Conservation (phyloP, 2,797 vertebrate species). For the Odontamblyopus lacepedii region DNA sequence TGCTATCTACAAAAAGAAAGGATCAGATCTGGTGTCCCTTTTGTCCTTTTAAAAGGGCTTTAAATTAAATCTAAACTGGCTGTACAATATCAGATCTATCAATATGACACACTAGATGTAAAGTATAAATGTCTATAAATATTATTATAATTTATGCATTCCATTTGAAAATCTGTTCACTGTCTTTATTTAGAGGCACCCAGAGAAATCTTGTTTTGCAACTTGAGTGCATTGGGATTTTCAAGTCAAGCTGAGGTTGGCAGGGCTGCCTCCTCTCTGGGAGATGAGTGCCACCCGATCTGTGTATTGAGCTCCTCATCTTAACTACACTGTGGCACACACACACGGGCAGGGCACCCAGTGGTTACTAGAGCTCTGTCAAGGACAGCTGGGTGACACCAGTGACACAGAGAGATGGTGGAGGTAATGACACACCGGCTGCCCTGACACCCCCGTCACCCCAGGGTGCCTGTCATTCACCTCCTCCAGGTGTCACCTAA, state of each 20-base stretch:
- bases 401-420: conserved; percentile 46
- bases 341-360: conserved; percentile 26
- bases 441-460: conserved; percentile 61
- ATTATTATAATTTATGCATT: not conserved
- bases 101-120: not conserved
- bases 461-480: conserved; percentile 57
- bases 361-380: conserved; percentile 34
- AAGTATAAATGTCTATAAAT: not conserved
- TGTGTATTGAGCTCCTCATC: conserved; percentile 54
- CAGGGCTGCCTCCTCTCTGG: conserved; percentile 43
- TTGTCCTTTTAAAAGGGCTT: not conserved
- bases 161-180: not conserved
- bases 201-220: conserved; percentile 2
- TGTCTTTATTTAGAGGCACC: not conserved
- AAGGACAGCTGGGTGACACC: conserved; percentile 65
- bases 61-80: not conserved
- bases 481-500: conserved; percentile 70
- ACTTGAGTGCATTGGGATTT: conserved; percentile 27
- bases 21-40: not conserved
- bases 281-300: conserved; percentile 66
- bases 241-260: conserved; percentile 19
- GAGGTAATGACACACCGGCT: conserved; percentile 71
- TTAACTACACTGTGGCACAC: conserved; percentile 59
- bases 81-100: not conserved
- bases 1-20: not conserved